Base-by-base conservation (phyloP, 1,140 invertebrate genomes). In the Drosophila rufa region DNA sequence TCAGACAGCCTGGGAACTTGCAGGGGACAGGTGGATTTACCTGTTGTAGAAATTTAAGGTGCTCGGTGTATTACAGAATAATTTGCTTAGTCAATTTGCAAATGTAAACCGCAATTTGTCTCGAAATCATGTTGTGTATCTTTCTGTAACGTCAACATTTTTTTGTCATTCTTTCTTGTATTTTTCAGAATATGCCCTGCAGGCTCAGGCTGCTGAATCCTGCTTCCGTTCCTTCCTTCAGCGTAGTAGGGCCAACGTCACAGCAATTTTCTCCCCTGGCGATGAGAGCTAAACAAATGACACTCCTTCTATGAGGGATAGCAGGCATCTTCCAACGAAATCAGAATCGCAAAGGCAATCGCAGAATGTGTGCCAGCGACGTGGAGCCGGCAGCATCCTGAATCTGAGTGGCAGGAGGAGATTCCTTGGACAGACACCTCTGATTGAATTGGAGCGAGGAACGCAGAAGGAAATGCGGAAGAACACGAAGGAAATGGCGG, bases 241-340 rank as follows among this genome's bases (percentile, higher is more conserved):
- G 5, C n/a, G 48, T 38, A 67, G 48, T 38, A 67, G 22, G 67
- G 7, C 40, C 67, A 71, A 73, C 38, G 53, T 30, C 67, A 51
- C 45, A 43, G 55, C 22, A 30, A 59, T 50, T n/a, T 60, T 50
- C 19, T 38, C 33, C n/a, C 42, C 30, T 50, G 55, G 69, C 69
- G 69, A 73, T 60, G 68, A 73, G 53, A 73, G 69, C 67, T 73
- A 73, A 73, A 59, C 69, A 73, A 59, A 73, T 73, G 69, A 43
- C 45, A 69, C 50, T 38, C 53, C 53, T 73, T 73, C 45, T 38
- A 60, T 73, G 55, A 58, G 55, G 67, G 46, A 50, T 33, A 50
- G 68, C 27, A 51, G 66, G 25, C 51, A 59, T 71, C 69, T 33
- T 17, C 33, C 66, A 19, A 8, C 30, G 42, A 45, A 58, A 38